phyloP scores from a whole-genome alignment of 1,140 invertebrate species.

The Dreissena rostriformis region DNA sequence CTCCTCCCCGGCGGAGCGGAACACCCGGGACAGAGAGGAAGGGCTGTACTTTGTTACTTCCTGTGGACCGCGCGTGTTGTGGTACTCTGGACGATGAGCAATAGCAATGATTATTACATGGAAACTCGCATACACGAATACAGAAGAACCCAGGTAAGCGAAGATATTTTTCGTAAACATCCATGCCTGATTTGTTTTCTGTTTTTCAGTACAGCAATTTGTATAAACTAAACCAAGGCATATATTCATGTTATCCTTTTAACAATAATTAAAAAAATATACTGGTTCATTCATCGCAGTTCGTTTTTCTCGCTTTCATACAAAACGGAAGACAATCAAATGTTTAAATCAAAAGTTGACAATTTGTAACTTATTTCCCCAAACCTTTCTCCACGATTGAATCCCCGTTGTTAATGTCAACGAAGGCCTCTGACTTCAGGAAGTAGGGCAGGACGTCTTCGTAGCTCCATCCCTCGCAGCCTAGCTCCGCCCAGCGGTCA shows the following conservation, averaged over 20 bases:
- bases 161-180: not conserved
- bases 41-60: slow-evolving; percentile 47
- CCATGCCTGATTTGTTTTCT: not conserved
- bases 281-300: too few relatives aligned
- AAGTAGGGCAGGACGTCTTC: slow-evolving; percentile 93
- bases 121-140: too few relatives aligned
- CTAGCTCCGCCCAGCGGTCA: slow-evolving; percentile 92
- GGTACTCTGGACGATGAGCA: slow-evolving; percentile 36
- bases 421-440: slow-evolving; percentile 86
- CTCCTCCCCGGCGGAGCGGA: not conserved
- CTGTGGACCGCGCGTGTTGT: slow-evolving; percentile 59
- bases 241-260: too few relatives aligned
- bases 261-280: too few relatives aligned
- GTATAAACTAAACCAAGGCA: too few relatives aligned
- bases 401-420: slow-evolving; percentile 2
- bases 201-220: too few relatives aligned
- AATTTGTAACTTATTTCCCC: too few relatives aligned
- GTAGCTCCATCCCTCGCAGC: slow-evolving; percentile 94
- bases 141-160: too few relatives aligned
- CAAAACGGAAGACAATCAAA: too few relatives aligned
- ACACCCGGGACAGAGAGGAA: not conserved
- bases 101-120: too few relatives aligned
- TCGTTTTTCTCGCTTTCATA: too few relatives aligned
- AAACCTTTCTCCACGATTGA: not conserved
- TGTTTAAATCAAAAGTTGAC: too few relatives aligned